Evolutionary conservation across 2,888 invertebrate genomes (phyloP), one percentile per base, ranked within the genome.

Genomic region (Acleris laterana): DNA sequence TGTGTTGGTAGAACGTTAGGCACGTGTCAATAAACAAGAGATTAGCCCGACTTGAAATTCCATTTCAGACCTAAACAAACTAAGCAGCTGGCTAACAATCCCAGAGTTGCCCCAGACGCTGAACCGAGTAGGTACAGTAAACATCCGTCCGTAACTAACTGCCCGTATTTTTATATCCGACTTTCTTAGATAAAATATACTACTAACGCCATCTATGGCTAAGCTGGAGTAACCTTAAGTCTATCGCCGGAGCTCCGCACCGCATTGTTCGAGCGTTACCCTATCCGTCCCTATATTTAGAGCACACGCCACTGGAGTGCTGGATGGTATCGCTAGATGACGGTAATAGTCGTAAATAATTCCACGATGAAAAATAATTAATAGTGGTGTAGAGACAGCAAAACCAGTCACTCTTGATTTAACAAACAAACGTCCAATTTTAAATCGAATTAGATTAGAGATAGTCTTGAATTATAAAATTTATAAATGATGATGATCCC

Each of bases 171-270:
- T 38, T 38, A 38, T 38, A 9, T 11, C 25, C n/a, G 20, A 9
- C 22, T 48, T 59, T 20, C 16, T 32, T 9, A 32, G 9, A 32
- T 32, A 32, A 32, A 22, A 48, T 49, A 56, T 42, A 57, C 59
- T 57, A 42, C 22, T 32, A 66, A 56, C 72, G 74, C 74, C 74
- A 71, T 73, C 73, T 72, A 58, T 61, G 56, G 46, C 52, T 22
- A 25, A 55, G 25, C 44, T 59, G 17, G 49, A 5, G 48, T 60
- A 65, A 65, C 63, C 7, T 57, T 22, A 16, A 57, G 38, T 38
- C 51, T 25, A 56, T 51, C 48, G 46, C 32, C 19, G 52, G 32
- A 38, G 56, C 65, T 51, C 25, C 48, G 53, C 51, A 50, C 13
- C 46, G 55, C 57, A 38, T 20, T 28, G 59, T 60, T 49, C 20